These are phyloP conservation scores for Coptodon rendalli DNA, from an alignment of 2,113 vertebrate genomes.

Conservation along the genomic window DNA sequence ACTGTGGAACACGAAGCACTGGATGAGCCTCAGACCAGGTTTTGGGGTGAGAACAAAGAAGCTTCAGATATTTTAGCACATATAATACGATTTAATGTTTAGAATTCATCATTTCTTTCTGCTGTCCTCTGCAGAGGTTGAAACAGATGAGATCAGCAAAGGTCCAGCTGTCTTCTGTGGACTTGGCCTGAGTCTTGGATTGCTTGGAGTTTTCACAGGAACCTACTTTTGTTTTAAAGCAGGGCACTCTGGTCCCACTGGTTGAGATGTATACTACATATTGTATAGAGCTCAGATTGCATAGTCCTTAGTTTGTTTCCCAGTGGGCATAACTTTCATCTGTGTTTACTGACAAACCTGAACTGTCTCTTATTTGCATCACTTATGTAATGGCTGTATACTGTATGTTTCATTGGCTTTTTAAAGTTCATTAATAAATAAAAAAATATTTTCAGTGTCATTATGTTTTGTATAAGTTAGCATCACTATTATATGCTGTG, in stretches of 20 bases:
- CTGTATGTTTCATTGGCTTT: too few relatives aligned
- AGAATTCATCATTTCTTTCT: not conserved
- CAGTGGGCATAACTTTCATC: too few relatives aligned
- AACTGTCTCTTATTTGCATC: too few relatives aligned
- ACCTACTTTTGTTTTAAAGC: not conserved
- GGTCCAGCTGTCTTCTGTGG: not conserved
- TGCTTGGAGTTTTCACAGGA: not conserved
- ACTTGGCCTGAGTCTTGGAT: not conserved
- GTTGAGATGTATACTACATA: not conserved
- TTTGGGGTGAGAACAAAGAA: constrained; percentile 13
- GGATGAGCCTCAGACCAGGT: not conserved
- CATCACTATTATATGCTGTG: too few relatives aligned
- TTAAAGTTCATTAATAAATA: too few relatives aligned
- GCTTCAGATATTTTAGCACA: not conserved
- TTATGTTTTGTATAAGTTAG: too few relatives aligned
- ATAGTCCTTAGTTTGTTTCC: not conserved
- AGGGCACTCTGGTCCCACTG: not conserved
- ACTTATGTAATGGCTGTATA: too few relatives aligned
- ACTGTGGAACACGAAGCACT: constrained; percentile 19
- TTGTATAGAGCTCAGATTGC: not conserved
- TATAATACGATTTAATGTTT: not conserved
- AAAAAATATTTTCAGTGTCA: too few relatives aligned
- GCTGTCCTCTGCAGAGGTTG: not conserved
- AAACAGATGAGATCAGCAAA: not conserved
- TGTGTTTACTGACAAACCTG: too few relatives aligned